These are phyloP conservation scores for Shargacucullia verbasci DNA, from an alignment of 2,888 invertebrate species.

Conservation along the genomic window DNA sequence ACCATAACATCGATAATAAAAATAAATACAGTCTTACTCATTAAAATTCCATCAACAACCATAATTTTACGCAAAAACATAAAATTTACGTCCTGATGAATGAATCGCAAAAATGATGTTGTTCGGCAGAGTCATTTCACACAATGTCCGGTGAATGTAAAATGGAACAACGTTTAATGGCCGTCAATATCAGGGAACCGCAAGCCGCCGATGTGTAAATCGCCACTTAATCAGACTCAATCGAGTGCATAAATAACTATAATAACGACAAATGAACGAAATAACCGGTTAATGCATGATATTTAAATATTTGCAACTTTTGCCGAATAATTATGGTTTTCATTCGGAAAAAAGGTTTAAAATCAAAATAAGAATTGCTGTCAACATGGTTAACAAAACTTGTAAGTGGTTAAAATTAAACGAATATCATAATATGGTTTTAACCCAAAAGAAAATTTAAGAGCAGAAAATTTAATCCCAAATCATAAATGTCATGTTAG, in stretches of 20 bases:
- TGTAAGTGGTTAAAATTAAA: too few species aligned
- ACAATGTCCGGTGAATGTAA: slow-evolving; percentile 31
- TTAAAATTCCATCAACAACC: neutral
- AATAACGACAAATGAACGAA: slow-evolving; percentile 37
- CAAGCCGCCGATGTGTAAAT: slow-evolving; percentile 52
- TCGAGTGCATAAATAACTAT: slow-evolving; percentile 51
- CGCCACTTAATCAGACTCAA: slow-evolving; percentile 54
- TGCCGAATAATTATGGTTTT: neutral
- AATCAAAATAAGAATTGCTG: too few species aligned
- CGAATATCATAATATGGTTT: too few species aligned
- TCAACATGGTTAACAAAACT: too few species aligned
- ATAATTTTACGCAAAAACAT: neutral
- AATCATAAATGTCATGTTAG: too few species aligned
- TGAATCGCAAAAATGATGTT: slow-evolving; percentile 10
- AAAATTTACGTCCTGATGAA: neutral
- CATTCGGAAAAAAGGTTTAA: too few species aligned
- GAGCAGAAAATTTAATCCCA: too few species aligned
- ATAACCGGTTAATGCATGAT: slow-evolving; percentile 26
- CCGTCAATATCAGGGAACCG: slow-evolving; percentile 48
- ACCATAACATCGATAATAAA: too few species aligned
- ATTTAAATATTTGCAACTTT: slow-evolving; percentile 32
- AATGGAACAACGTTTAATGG: slow-evolving; percentile 40
- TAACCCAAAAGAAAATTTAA: too few species aligned
- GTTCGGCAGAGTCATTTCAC: slow-evolving; percentile 27
- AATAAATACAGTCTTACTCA: too few species aligned